These are phyloP conservation scores for Meloidogyne floridensis DNA, from an alignment of 1,140 invertebrate species.

Conservation along the genomic window DNA sequence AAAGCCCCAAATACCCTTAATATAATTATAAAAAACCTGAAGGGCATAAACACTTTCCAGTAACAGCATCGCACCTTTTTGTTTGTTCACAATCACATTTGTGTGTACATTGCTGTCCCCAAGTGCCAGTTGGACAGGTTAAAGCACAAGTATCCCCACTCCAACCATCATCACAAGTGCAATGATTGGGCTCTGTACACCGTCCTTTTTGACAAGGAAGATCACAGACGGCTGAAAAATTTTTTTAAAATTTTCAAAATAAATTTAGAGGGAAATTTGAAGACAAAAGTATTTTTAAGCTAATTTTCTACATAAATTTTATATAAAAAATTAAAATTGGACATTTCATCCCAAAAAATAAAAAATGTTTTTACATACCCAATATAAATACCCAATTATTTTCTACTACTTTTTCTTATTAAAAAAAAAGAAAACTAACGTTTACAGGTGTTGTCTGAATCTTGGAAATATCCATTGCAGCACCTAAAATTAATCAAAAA, in stretches of 20 bases:
- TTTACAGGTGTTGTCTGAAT: slow-evolving; percentile 67
- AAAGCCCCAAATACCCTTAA: neutral
- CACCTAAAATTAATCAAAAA: slow-evolving; percentile 68
- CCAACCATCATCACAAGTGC: slow-evolving; percentile 82
- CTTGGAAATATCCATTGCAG: slow-evolving; percentile 77
- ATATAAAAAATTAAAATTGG: no score
- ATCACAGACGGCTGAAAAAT: slow-evolving; percentile 74
- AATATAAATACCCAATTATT: no score
- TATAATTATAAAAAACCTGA: slow-evolving; percentile 68
- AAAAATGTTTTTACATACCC: no score
- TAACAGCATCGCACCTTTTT: slow-evolving; percentile 75
- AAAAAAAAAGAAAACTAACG: slow-evolving; percentile 25
- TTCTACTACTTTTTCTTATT: no score
- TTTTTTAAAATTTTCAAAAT: neutral
- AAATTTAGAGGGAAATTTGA: neutral
- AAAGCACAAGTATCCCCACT: slow-evolving; percentile 78
- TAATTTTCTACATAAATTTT: no score
- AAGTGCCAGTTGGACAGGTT: slow-evolving; percentile 50
- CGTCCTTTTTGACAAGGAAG: slow-evolving; percentile 80
- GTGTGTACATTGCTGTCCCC: slow-evolving; percentile 43
- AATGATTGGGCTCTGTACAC: slow-evolving; percentile 81
- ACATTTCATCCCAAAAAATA: no score
- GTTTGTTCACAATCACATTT: slow-evolving; percentile 50
- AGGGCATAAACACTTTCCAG: slow-evolving; percentile 81
- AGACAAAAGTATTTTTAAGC: no score